Base-by-base conservation (phyloP, 1,140 invertebrate genomes). In the Monochamus saltuarius region DNA sequence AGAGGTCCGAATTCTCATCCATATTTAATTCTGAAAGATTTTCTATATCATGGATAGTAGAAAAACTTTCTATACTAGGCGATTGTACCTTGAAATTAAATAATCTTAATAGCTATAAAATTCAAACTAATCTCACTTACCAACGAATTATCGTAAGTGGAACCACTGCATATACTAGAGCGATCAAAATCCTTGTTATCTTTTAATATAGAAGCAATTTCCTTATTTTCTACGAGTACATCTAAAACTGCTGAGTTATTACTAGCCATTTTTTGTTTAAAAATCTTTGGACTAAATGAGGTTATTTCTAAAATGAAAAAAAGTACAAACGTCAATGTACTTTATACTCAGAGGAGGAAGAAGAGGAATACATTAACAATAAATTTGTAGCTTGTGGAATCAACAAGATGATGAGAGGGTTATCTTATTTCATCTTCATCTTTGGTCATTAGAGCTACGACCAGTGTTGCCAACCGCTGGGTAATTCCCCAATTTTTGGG, bases 31-130 rank as follows among this genome's bases (percentile, higher is more conserved):
- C 82, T 2, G 80, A 80, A 29, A 78, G 69, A 38, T 81, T 82
- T 62, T 85, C 77, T 17, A 76, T 81, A 56, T 85, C 83, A 34
- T 81, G 81, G 37, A 85, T 74, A 14, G 83, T 84, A 0, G 83
- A 85, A 71, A 85, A 84, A 65, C 84, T 85, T 54, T 85, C 84
- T 38, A 84, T 79, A 14, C 83, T 85, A 9, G 83, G 83, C 4
- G 84, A 85, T 52, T 82, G 82, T 37, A 84, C 69, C 75, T 77
- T 22, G 14, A 74, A 72, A 43, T 45, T 46, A 54, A 55, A 42
- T 56, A 51, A 39, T 55, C 29, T 59, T 29, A 60, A 54, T 46
- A 63, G 9, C 22, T 55, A 37, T 10, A 49, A 45, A 61, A 2
- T 22, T 13, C 52, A 56, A 22, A 46, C 42, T 22, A 39, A 46